phyloP scores from a whole-genome alignment of 2,113 vertebrate genomes.

The Heptranchias perlo region DNA sequence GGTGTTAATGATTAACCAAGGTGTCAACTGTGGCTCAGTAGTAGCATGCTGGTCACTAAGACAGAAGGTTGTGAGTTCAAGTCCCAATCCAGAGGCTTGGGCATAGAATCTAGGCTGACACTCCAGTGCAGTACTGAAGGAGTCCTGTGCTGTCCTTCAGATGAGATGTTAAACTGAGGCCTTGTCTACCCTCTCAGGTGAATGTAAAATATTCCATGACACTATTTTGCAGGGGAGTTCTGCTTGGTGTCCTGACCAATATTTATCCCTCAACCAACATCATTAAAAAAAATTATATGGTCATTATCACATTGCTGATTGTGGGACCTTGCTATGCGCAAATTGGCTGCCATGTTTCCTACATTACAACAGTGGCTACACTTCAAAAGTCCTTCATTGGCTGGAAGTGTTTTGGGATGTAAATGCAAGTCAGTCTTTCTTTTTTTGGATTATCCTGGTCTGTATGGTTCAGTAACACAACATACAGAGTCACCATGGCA shows the following conservation, averaged over 20 bases:
- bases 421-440: not conserved
- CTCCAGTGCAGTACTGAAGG: not conserved
- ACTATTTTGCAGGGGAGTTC: not conserved
- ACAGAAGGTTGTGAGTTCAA: not conserved
- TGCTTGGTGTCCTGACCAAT: not conserved
- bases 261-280: not conserved
- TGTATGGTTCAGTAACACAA: not conserved
- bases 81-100: not conserved
- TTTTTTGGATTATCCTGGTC: not conserved
- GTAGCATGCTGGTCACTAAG: not conserved
- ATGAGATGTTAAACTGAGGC: not conserved
- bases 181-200: not conserved
- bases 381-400: not conserved
- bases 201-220: not conserved
- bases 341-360: not conserved
- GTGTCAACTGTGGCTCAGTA: not conserved
- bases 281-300: not conserved
- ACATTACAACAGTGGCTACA: not conserved
- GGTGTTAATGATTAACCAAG: not conserved
- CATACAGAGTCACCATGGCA: no score
- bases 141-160: not conserved
- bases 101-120: not conserved
- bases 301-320: not conserved
- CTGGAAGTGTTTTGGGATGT: not conserved
- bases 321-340: not conserved